Base-by-base conservation (phyloP, 2,888 invertebrate genomes). In the Dilophus febrilis region DNA sequence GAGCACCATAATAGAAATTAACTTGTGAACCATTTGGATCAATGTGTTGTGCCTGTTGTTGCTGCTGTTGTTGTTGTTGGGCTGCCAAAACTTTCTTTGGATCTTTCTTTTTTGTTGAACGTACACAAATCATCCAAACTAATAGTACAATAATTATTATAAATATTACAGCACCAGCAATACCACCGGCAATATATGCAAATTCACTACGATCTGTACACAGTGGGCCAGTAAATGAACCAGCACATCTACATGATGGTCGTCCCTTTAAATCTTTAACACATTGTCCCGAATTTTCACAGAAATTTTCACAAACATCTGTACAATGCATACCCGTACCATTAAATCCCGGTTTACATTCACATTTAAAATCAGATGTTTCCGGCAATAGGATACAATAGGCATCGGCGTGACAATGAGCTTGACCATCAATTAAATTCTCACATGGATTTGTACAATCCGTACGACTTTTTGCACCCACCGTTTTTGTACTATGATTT, bases 41-140 rank as follows among this genome's bases (percentile, higher is more conserved):
- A 32, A 85, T 82, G n/a, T n/a, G n/a, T n/a, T n/a, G n/a, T n/a
- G n/a, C n/a, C n/a, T n/a, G n/a, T n/a, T n/a, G n/a, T n/a, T n/a
- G n/a, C n/a, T n/a, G n/a, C n/a, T n/a, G n/a, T n/a, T n/a, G n/a
- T n/a, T n/a, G n/a, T n/a, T n/a, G n/a, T 22, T 87, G 85, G 46
- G 86, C 86, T 14, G 84, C 81, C 16, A 87, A 65, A 54, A 88
- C 78, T 65, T 90, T 90, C 72, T 88, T 88, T 51, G 88, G 87
- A 70, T 88, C 87, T 58, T 84, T 80, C 61, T 82, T 78, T 54
- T 82, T 76, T 40, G 81, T 77, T n/a, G 87, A 79, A 55, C 86
- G 80, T 43, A 86, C 90, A 59, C 92, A 92, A 57, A 92, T 92
- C 91, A 92, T 92, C 91, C 91, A 92, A 50, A 92, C 87, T 40